Conservation (phyloP, 2,888 invertebrate species). For the Saturnia japonica region DNA sequence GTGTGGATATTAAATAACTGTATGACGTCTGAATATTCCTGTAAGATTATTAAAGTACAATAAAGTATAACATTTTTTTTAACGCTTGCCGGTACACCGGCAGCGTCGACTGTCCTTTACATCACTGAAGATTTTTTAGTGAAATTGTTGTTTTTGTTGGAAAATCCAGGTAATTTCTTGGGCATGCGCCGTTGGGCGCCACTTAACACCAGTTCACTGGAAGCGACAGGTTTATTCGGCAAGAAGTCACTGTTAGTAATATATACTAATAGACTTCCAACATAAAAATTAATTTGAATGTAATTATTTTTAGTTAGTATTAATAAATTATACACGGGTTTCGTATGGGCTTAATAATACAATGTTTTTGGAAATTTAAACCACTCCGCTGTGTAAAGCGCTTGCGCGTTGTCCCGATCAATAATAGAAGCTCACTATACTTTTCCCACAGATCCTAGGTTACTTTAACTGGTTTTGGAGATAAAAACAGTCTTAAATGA, state of each 20-base stretch:
- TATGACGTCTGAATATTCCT: slow-evolving; percentile 41
- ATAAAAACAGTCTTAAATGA: slow-evolving; percentile 29
- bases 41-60: slow-evolving; percentile 38
- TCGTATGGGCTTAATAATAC: background rate
- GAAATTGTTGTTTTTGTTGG: slow-evolving; percentile 58
- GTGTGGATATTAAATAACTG: slow-evolving; percentile 47
- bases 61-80: slow-evolving; percentile 49
- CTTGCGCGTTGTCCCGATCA: slow-evolving; percentile 72
- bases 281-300: background rate
- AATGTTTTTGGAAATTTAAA: background rate
- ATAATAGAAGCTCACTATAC: slow-evolving; percentile 49
- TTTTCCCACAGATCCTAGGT: slow-evolving; percentile 40
- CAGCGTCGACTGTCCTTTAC: slow-evolving; percentile 57
- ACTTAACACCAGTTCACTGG: slow-evolving; percentile 65
- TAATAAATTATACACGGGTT: background rate
- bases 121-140: slow-evolving; percentile 62
- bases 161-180: slow-evolving; percentile 40
- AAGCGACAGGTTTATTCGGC: slow-evolving; percentile 29
- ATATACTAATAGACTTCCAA: background rate
- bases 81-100: slow-evolving; percentile 65
- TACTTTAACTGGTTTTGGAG: slow-evolving; percentile 26
- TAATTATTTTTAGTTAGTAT: background rate
- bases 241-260: background rate
- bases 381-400: slow-evolving; percentile 39
- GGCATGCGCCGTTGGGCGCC: slow-evolving; percentile 70